Conservation (phyloP, 2,888 invertebrate species). For the Ichneumoninae sp. region DNA sequence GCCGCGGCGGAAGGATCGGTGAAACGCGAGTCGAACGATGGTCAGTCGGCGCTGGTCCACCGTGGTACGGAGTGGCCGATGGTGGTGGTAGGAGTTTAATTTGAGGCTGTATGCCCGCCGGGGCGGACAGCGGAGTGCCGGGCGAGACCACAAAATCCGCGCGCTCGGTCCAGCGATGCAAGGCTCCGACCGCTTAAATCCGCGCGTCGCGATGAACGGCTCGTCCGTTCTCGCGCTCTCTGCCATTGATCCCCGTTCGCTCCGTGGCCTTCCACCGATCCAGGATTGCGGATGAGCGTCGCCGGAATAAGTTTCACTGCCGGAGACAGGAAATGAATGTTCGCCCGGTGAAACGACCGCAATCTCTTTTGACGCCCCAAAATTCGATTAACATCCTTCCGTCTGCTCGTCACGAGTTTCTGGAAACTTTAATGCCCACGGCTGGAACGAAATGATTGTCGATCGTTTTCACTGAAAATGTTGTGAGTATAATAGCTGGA, state of each 20-base stretch:
- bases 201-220: conserved; percentile 48
- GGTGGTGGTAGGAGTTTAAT: conserved; percentile 73
- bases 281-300: conserved; percentile 40
- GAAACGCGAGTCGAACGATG: conserved; percentile 28
- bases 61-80: conserved; percentile 8
- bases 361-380: conserved; percentile 45
- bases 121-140: conserved; percentile 56
- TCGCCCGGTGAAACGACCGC: conserved; percentile 17
- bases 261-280: conserved; percentile 13
- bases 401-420: neutral
- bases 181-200: conserved; percentile 39
- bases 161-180: conserved; percentile 42
- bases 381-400: conserved; percentile 55
- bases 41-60: conserved; percentile 8
- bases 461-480: neutral
- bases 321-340: conserved; percentile 60
- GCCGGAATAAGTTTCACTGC: conserved; percentile 21
- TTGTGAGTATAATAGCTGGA: neutral
- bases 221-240: conserved; percentile 31
- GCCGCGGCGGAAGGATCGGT: neutral
- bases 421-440: neutral
- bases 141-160: conserved; percentile 69
- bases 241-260: conserved; percentile 16
- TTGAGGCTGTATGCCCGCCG: conserved; percentile 72
- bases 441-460: neutral